phyloP scores from a whole-genome alignment of 2,797 vertebrate genomes.

The Amazona finschi region DNA sequence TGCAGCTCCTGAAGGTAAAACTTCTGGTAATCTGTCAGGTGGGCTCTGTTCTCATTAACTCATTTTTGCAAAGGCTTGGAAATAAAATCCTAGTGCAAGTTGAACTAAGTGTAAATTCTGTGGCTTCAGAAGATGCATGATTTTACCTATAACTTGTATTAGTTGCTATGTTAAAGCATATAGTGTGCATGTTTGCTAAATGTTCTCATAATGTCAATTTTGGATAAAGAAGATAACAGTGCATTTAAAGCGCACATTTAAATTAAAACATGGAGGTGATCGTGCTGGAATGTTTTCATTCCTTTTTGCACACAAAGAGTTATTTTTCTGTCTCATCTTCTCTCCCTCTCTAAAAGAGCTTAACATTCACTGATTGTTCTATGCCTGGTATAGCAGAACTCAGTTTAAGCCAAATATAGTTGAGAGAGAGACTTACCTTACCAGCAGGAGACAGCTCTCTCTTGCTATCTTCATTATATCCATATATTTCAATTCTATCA shows the following conservation, averaged over 20 bases:
- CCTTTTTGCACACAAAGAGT: fast-evolving
- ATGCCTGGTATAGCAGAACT: background rate
- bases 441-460: background rate
- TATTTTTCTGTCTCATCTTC: background rate
- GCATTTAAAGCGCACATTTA: background rate
- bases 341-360: background rate
- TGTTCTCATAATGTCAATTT: background rate
- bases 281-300: background rate
- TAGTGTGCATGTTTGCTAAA: background rate
- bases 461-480: background rate
- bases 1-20: background rate
- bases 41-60: background rate
- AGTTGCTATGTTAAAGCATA: background rate
- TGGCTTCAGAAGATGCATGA: background rate
- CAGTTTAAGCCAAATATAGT: background rate
- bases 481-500: background rate
- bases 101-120: background rate
- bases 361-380: background rate
- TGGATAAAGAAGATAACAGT: background rate
- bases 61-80: background rate
- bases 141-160: background rate
- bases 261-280: background rate
- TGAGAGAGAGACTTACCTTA: background rate
- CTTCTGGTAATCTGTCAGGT: background rate
- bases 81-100: background rate